Percentiles rank a stretch among this genome's conserved stretches.
These are phyloP conservation scores for Myotis planiceps DNA, from an alignment of 2,797 vertebrate species.

Conservation along the genomic window DNA sequence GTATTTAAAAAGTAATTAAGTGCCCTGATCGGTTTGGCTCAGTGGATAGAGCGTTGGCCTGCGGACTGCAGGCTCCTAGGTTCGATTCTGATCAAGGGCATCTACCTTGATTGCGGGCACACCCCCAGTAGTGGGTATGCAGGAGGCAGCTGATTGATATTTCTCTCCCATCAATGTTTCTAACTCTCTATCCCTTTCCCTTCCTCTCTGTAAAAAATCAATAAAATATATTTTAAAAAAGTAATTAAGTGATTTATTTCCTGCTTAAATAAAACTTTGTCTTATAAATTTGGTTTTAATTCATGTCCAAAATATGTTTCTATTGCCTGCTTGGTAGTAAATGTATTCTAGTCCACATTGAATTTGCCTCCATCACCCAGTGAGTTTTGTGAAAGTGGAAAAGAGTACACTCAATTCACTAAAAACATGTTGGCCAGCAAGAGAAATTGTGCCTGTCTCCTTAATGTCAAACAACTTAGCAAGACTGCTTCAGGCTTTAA, in stretches of 20 bases:
- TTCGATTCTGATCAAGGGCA: too few relatives aligned
- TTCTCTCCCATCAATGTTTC: too few relatives aligned
- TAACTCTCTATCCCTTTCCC: too few relatives aligned
- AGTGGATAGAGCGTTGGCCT: too few relatives aligned
- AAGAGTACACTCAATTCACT: not conserved
- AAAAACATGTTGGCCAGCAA: not conserved
- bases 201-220: too few relatives aligned
- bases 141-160: too few relatives aligned
- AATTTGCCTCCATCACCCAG: not conserved
- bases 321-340: not conserved
- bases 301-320: not conserved
- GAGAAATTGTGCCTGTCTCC: not conserved
- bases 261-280: not conserved
- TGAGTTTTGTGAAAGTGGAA: not conserved
- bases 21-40: too few relatives aligned
- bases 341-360: not conserved
- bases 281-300: constrained; percentile 38
- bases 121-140: too few relatives aligned
- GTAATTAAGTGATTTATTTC: not conserved
- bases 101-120: too few relatives aligned
- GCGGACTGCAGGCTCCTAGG: too few relatives aligned
- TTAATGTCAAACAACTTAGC: not conserved
- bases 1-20: not conserved
- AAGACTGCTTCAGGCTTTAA: not conserved
- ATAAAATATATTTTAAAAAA: too few relatives aligned